These are phyloP conservation scores for Mizuhopecten yessoensis DNA, from an alignment of 1,140 invertebrate genomes.

Conservation along the genomic window DNA sequence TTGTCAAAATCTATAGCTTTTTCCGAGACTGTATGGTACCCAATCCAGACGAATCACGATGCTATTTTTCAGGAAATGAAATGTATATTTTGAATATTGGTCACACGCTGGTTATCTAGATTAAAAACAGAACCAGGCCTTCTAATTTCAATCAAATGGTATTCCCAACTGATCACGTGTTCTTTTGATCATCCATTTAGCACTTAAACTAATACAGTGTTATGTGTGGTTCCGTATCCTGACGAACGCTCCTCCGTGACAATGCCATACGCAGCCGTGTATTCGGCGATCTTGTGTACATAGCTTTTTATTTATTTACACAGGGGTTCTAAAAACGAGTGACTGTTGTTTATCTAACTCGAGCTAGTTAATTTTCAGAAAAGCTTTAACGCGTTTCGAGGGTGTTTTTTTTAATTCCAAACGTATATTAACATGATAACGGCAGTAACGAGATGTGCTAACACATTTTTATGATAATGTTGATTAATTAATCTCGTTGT, in stretches of 20 bases:
- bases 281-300: not conserved
- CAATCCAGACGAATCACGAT: not conserved
- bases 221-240: not conserved
- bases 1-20: not conserved
- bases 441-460: too few species aligned
- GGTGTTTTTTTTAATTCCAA: too few species aligned
- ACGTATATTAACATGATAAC: too few species aligned
- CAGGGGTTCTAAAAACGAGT: not conserved
- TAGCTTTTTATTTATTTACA: not conserved
- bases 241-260: not conserved
- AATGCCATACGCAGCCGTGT: not conserved
- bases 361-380: too few species aligned
- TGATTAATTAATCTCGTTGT: too few species aligned
- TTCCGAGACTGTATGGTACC: not conserved
- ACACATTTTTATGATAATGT: too few species aligned
- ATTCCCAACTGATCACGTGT: not conserved
- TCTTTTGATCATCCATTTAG: not conserved
- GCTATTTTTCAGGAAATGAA: not conserved
- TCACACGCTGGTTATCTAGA: not conserved
- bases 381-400: too few species aligned
- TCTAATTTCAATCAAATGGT: not conserved
- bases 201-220: not conserved
- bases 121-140: not conserved
- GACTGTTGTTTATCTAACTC: too few species aligned
- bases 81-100: not conserved